Base-by-base conservation (phyloP, 2,113 vertebrate species). In the Paraplagusia blochii region DNA sequence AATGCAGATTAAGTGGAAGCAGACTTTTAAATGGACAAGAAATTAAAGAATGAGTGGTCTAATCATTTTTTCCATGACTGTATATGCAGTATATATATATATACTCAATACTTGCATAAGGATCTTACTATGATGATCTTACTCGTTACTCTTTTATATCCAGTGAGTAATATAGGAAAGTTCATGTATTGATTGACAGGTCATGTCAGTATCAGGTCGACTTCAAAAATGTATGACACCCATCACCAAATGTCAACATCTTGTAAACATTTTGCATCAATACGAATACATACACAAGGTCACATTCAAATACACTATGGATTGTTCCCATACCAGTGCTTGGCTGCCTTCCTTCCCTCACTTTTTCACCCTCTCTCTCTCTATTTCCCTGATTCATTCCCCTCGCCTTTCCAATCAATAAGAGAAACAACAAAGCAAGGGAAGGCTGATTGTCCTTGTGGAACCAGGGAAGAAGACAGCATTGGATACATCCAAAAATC, bases 261-360 rank as follows among this genome's bases (percentile, higher is more conserved):
- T 59, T 19, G 13, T 17, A 58, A 64, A 61, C 42, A 14, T 13
- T 22, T 13, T 44, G 35, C 44, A 61, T 66, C 63, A 60, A 57
- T 66, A 53, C 57, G 51, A 14, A 51, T 13, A 40, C 43, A 71
- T n/a, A n/a, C 53, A 53, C 36, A 39, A 35, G 52, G 40, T 42
- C 60, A 57, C 22, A 29, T 71, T 44, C 52, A 47, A 53, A 77
- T 59, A 61, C 22, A 36, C 45, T 85, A 87, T 87, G 36, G 80
- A 87, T 87, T 4, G 78, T 87, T 87, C 82, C 82, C 85, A 87
- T 79, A 74, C 78, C 66, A n/a, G 10, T n/a, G 47, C 62, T 56
- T 10, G 22, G 22, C 22, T 29, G 3, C 22, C 22, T 29, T n/a
- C 59, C 66, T 39, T 57, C 50, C 47, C 62, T 56, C 9, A 13